Conservation (phyloP, 1,140 invertebrate species). For the Grapholita molesta region DNA sequence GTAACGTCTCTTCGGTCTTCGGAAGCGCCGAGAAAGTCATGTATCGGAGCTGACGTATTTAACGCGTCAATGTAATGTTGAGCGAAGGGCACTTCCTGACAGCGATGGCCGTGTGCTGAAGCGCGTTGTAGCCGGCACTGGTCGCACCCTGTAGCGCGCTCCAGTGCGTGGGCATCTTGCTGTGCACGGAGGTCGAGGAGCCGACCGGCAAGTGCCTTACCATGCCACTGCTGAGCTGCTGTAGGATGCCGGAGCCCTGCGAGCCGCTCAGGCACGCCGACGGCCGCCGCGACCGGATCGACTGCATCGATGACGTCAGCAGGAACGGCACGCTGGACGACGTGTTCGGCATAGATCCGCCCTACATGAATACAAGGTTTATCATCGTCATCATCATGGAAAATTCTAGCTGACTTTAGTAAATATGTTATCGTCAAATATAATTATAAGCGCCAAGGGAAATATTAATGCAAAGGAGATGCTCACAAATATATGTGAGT, state of each 20-base stretch:
- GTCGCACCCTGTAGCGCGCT: conserved; percentile 83
- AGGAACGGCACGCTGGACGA: conserved; percentile 92
- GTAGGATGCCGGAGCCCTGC: conserved; percentile 86
- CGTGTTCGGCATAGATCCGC: conserved; percentile 91
- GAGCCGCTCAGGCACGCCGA: conserved; percentile 82
- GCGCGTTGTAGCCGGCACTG: conserved; percentile 72
- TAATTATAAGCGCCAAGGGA: too few species aligned
- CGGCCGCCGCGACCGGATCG: conserved; percentile 87
- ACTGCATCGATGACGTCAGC: conserved; percentile 89
- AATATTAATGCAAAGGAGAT: too few species aligned
- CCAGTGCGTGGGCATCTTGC: conserved; percentile 79
- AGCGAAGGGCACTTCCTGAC: conserved; percentile 88
- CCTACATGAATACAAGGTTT: conserved; percentile 77
- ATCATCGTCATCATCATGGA: neutral
- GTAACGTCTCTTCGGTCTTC: conserved; percentile 14
- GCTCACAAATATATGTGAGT: too few species aligned
- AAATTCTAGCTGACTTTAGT: neutral
- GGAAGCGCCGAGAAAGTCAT: neutral
- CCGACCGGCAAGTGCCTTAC: conserved; percentile 61
- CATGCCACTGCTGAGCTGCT: conserved; percentile 88
- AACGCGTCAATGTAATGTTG: conserved; percentile 80
- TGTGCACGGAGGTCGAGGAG: conserved; percentile 82
- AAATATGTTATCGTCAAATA: neutral
- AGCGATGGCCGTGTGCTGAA: conserved; percentile 79
- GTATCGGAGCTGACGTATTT: conserved; percentile 24